Base-by-base conservation (phyloP, 2,113 vertebrate species). In the Gulo gulo region DNA sequence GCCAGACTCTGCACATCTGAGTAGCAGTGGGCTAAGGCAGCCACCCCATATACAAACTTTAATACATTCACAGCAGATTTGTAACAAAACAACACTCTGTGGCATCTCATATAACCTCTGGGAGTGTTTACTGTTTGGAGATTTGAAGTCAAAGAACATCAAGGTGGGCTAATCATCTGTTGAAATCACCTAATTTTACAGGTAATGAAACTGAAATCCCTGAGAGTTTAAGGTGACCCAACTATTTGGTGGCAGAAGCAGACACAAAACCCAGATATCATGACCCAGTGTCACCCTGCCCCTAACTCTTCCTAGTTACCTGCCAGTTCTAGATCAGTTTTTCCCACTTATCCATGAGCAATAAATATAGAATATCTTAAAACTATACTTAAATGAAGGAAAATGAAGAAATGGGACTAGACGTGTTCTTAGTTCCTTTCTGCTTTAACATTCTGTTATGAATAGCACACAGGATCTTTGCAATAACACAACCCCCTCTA, bases 401-500 rank as follows among this genome's bases (percentile, higher is more conserved):
- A 95, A 94, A 67, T 42, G 71, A 95, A 90, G 90, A 47, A 36
- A 42, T 47, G 69, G 91, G 29, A 83, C 74, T 71, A 87, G 57
- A 55, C 57, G 31, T 84, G 91, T 84, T 73, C 76, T 94, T 79
- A 67, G 59, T 50, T 94, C 52, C n/a, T 39, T 94, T 88, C 84
- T 52, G 92, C 73, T 55, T 84, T 96, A 57, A 34, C 91, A 79
- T 84, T 80, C 61, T 85, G 50, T 94, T 91, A 94, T 94, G 84
- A 95, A 88, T 55, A 91, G 81, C 80, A 82, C 85, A 87, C 73
- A 50, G 86, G 90, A 97, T 93, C 83, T 96, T 91, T 93, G 50
- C 97, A 94, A 63, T 39, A 87, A 73, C 93, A 86, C 95, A 96
- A 95, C 94, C 91, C 96, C 88, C 96, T 94, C 95, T 97, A 94